phyloP scores from a whole-genome alignment of 2,797 vertebrate genomes.

The Sebastolobus altivelis region DNA sequence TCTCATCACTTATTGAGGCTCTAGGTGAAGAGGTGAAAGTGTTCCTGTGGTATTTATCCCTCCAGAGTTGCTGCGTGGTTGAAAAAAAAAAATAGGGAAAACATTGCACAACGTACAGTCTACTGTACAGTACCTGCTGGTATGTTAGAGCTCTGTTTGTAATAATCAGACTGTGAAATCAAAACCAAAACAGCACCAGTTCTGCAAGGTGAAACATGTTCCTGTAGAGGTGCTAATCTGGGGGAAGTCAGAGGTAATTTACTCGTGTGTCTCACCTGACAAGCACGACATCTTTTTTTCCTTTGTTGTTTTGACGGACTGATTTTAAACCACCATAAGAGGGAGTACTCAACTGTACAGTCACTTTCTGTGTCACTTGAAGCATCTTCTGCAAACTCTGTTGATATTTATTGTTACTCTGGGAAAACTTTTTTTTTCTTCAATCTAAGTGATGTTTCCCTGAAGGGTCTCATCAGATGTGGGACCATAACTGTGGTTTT shows the following conservation, averaged over 20 bases:
- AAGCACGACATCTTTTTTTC: background rate
- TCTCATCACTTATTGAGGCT: background rate
- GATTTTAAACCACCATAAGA: background rate
- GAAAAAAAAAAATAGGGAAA: background rate
- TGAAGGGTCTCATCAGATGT: background rate
- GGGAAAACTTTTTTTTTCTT: background rate
- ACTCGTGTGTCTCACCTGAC: background rate
- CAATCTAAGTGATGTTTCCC: background rate
- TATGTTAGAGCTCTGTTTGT: background rate
- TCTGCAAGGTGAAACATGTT: slow-evolving; percentile 52
- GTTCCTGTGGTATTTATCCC: background rate
- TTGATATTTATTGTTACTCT: no score
- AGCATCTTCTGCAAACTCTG: background rate
- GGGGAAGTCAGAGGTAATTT: slow-evolving; percentile 7
- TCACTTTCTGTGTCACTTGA: background rate
- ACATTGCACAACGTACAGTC: background rate
- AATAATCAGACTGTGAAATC: slow-evolving; percentile 30
- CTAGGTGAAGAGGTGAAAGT: background rate
- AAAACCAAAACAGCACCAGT: slow-evolving; percentile 14
- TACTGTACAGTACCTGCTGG: background rate
- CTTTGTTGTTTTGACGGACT: background rate
- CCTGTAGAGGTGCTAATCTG: slow-evolving; percentile 13
- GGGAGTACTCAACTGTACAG: background rate
- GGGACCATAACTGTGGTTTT: background rate
- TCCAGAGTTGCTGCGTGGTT: background rate